Base-by-base conservation (phyloP, 2,797 vertebrate species). In the Protosalanx chinensis region DNA sequence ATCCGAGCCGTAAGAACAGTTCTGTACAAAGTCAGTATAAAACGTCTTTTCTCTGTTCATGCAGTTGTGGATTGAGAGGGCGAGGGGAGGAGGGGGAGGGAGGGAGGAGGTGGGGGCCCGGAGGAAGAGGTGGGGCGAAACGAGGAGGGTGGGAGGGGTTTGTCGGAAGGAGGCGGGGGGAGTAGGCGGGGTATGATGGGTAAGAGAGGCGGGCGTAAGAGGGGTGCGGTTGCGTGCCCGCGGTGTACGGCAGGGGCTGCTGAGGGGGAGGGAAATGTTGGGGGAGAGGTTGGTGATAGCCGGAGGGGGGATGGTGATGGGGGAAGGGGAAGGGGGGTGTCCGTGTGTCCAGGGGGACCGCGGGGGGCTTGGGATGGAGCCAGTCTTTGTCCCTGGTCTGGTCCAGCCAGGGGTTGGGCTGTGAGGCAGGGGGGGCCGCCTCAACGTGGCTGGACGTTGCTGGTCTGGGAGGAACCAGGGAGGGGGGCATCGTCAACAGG, bases 11-110 rank as follows among this genome's bases (percentile, higher is more conserved):
- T 92, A 89, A 92, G 95, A 94, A 92, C 83, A 71, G 15, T 30
- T 91, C 91, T 93, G 84, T 95, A 95, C 92, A 96, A 93, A 95
- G 23, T 90, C 79, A 95, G 89, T 93, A 96, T 88, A 95, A 95
- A 94, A 94, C 90, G 80, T 93, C 93, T 83, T 93, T 91, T 75
- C 91, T 92, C 89, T 94, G 91, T 89, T 93, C 94, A 32, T 87
- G 79, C 51, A 33, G 72, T 35, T 29, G 71, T 66, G 35, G 35
- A 73, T 20, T 77, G 70, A 83, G 75, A 72, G 86, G 74, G 6
- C 4, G 83, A n/a, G 79, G 66, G 37, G 71, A 68, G 62, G 79
- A 64, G 73, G 73, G 74, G 65, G 58, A 30, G 6, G 79, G 68
- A 2, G 76, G 58, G 4, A 80, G 35, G 27, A 76, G 75, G 35